These are phyloP conservation scores for Lapara coniferarum DNA, from an alignment of 2,888 invertebrate genomes.

Conservation along the genomic window DNA sequence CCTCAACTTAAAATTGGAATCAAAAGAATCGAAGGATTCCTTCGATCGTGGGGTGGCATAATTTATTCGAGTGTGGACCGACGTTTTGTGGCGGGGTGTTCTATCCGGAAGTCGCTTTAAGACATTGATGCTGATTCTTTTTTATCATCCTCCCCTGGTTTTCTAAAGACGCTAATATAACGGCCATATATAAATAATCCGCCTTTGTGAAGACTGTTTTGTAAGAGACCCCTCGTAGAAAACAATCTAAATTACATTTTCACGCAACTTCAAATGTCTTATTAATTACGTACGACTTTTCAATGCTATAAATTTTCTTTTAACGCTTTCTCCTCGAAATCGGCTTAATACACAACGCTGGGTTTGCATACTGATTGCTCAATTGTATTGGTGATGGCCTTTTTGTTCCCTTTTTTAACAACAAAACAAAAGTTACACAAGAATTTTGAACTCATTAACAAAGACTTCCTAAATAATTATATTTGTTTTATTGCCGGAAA, in stretches of 20 bases:
- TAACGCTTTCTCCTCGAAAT: constrained; percentile 73
- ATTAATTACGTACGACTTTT: constrained; percentile 83
- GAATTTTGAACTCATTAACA: no score
- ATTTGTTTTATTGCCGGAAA: neutral
- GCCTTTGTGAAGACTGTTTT: constrained; percentile 71
- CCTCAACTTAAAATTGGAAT: constrained; percentile 76
- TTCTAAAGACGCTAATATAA: constrained; percentile 82
- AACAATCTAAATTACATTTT: constrained; percentile 85
- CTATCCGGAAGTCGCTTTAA: constrained; percentile 78
- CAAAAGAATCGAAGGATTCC: constrained; percentile 82
- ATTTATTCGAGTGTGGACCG: constrained; percentile 83
- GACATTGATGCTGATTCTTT: constrained; percentile 84
- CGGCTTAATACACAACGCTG: constrained; percentile 77
- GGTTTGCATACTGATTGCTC: constrained; percentile 74
- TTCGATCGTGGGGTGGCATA: constrained; percentile 78
- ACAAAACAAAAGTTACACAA: neutral
- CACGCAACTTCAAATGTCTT: constrained; percentile 84
- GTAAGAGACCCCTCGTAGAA: constrained; percentile 71
- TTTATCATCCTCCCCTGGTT: constrained; percentile 81
- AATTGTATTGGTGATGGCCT: constrained; percentile 52
- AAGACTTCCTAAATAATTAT: neutral
- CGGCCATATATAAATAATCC: constrained; percentile 82
- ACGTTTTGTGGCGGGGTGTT: constrained; percentile 80
- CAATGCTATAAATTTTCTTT: constrained; percentile 84
- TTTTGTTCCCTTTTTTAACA: constrained; percentile 8